Conservation (phyloP, 2,888 invertebrate genomes). For the Eupelmus urozonus region DNA sequence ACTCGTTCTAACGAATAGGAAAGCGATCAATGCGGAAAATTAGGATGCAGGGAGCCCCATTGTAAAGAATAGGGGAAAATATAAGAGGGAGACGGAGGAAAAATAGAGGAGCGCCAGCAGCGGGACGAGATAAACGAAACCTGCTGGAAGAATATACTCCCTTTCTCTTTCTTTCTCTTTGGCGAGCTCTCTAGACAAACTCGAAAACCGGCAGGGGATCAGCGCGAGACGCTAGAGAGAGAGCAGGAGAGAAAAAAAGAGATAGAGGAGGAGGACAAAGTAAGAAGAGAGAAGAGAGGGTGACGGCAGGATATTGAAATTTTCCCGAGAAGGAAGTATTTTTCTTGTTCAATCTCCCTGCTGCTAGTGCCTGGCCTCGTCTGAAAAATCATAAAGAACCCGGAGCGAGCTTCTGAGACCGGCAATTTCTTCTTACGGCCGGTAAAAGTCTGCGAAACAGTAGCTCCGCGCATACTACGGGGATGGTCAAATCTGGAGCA, state of each 20-base stretch:
- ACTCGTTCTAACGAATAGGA: slow-evolving; percentile 30
- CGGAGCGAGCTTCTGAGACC: no score
- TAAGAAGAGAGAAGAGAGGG: slow-evolving; percentile 6
- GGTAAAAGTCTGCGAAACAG: no score
- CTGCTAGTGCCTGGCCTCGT: neutral
- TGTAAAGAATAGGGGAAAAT: neutral
- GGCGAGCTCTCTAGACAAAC: no score
- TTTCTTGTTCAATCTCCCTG: slow-evolving; percentile 56
- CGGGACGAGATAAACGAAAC: slow-evolving; percentile 8
- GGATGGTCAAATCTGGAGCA: no score
- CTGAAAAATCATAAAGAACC: neutral
- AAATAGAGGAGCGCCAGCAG: neutral
- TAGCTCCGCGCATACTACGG: no score
- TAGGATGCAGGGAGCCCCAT: slow-evolving; percentile 1
- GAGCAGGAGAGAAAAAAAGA: neutral
- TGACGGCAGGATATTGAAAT: no score
- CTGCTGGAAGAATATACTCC: slow-evolving; percentile 7
- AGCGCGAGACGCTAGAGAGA: neutral
- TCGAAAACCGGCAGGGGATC: neutral
- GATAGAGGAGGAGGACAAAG: slow-evolving; percentile 2
- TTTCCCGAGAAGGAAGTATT: slow-evolving; percentile 50
- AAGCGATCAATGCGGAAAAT: slow-evolving; percentile 39
- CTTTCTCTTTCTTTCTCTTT: neutral
- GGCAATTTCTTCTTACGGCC: no score
- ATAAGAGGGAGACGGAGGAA: neutral